Percentiles rank a stretch among this genome's conserved stretches.
These are phyloP conservation scores for Gephyroberyx darwinii DNA, from an alignment of 2,797 vertebrate genomes.

Conservation along the genomic window DNA sequence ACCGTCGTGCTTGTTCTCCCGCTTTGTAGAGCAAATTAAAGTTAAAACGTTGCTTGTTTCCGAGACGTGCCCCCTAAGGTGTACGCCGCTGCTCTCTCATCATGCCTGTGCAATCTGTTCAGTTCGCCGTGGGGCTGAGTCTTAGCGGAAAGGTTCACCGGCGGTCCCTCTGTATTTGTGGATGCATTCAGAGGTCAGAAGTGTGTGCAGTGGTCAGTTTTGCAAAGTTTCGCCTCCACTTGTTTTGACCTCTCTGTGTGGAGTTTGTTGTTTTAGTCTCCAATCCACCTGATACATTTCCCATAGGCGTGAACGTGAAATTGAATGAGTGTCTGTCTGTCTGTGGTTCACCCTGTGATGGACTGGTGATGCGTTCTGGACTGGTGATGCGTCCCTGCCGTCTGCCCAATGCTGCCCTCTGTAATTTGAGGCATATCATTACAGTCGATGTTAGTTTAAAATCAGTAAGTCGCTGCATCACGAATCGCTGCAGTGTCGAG, in stretches of 20 bases:
- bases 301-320: too few species aligned
- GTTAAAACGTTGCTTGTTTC: slow-evolving; percentile 61
- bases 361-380: too few species aligned
- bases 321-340: too few species aligned
- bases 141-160: slow-evolving; percentile 18
- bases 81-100: slow-evolving; percentile 31
- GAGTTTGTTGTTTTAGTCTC: too few species aligned
- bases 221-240: neutral
- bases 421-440: neutral
- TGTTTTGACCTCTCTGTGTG: neutral
- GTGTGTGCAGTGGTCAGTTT: neutral
- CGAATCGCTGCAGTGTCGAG: slow-evolving; percentile 23
- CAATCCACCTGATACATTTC: too few species aligned
- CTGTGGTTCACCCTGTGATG: too few species aligned
- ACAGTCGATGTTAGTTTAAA: neutral
- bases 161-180: slow-evolving; percentile 17
- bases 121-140: slow-evolving; percentile 19
- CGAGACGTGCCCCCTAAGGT: slow-evolving; percentile 53
- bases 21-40: slow-evolving; percentile 61
- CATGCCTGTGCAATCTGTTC: slow-evolving; percentile 48
- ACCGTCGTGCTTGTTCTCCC: slow-evolving; percentile 50
- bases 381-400: too few species aligned
- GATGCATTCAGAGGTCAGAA: neutral
- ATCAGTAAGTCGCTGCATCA: neutral
- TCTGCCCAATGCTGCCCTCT: neutral